Conservation (phyloP, 30 jellyfish, hydroid and myxozoan genomes). For the Chrysaora quinquecirrha region DNA sequence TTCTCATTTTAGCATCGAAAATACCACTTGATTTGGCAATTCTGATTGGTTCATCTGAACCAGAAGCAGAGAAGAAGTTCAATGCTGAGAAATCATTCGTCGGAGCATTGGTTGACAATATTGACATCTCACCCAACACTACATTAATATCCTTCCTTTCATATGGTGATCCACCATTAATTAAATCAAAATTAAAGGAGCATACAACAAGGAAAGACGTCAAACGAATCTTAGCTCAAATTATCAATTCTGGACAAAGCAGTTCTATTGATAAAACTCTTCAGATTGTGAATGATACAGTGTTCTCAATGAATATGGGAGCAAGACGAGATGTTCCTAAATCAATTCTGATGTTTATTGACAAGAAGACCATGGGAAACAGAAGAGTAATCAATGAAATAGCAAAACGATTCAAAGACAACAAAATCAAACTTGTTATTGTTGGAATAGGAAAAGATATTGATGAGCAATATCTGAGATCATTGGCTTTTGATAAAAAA, state of each 20-base stretch:
- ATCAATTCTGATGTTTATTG: slow-evolving; percentile 65
- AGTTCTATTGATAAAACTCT: slow-evolving; percentile 51
- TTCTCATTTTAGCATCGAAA: slow-evolving; percentile 57
- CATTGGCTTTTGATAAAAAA: slow-evolving; percentile 20
- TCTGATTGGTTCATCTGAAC: slow-evolving; percentile 47
- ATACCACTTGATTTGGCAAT: slow-evolving; percentile 73
- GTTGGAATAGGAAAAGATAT: slow-evolving; percentile 57
- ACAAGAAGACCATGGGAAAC: slow-evolving; percentile 18
- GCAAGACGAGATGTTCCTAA: slow-evolving; percentile 63
- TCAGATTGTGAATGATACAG: slow-evolving; percentile 31
- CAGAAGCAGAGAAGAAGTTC: slow-evolving; percentile 21
- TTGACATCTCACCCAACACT: slow-evolving; percentile 39
- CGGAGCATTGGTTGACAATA: slow-evolving; percentile 22
- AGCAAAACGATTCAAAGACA: slow-evolving; percentile 30
- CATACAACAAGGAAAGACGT: background rate
- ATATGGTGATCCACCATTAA: slow-evolving; percentile 33
- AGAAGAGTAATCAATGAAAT: background rate
- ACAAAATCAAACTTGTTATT: slow-evolving; percentile 49
- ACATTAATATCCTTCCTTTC: slow-evolving; percentile 57
- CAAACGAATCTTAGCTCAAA: background rate
- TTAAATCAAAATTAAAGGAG: slow-evolving; percentile 42
- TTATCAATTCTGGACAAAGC: slow-evolving; percentile 22
- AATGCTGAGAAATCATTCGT: slow-evolving; percentile 66
- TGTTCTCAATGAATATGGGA: slow-evolving; percentile 39
- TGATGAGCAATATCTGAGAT: background rate